These are phyloP conservation scores for Anarhynchus alexandrinus DNA, from an alignment of 2,113 vertebrate genomes.

Conservation along the genomic window DNA sequence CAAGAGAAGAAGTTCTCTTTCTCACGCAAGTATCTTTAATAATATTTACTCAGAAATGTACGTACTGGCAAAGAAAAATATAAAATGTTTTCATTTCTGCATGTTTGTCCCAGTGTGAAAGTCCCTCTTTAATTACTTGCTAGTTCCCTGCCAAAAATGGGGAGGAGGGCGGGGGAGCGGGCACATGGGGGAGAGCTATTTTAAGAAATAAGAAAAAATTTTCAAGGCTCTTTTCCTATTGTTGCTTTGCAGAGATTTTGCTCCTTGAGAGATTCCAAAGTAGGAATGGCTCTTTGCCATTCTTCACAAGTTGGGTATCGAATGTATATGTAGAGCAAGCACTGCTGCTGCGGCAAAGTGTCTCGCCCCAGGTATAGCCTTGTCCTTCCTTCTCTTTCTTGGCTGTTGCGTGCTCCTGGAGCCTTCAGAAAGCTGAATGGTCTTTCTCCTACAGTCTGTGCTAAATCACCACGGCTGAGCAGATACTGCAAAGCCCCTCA, in stretches of 20 bases:
- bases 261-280: neutral
- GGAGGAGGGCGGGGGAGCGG: rapidly evolving
- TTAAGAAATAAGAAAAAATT: neutral
- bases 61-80: slow-evolving; percentile 16
- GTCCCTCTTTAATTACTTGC: slow-evolving; percentile 18
- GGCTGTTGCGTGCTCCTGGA: neutral
- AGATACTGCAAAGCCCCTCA: neutral
- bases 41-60: slow-evolving; percentile 52
- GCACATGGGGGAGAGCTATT: neutral
- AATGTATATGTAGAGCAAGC: neutral
- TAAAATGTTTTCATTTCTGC: slow-evolving; percentile 25
- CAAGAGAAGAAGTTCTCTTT: neutral
- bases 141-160: neutral
- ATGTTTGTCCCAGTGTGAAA: slow-evolving; percentile 44
- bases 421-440: neutral
- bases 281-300: neutral
- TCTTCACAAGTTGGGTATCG: neutral
- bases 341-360: neutral
- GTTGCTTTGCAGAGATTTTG: neutral
- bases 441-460: neutral
- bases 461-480: neutral
- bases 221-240: neutral
- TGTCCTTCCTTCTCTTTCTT: neutral
- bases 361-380: neutral
- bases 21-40: slow-evolving; percentile 12